Evolutionary conservation across 2,797 vertebrate species (phyloP).

Genomic region (Gadopsis marmoratus): DNA sequence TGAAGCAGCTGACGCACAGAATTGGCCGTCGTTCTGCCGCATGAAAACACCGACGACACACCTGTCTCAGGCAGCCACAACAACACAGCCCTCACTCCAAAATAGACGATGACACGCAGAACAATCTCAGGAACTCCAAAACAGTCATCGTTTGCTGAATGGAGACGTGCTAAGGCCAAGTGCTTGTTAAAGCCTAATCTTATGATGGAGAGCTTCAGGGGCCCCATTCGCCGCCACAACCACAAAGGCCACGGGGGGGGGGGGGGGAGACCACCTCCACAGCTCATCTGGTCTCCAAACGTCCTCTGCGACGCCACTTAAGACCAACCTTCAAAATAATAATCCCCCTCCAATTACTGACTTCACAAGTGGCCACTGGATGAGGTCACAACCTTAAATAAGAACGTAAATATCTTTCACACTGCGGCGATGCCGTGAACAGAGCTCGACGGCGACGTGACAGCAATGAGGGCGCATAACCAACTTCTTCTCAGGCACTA

Average conservation of each 20-base stretch:
- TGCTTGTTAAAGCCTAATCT: slow-evolving; percentile 44
- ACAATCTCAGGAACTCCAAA: slow-evolving; percentile 11
- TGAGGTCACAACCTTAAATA: slow-evolving; percentile 56
- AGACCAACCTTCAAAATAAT: slow-evolving; percentile 61
- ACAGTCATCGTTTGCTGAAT: neutral
- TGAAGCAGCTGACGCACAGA: slow-evolving; percentile 64
- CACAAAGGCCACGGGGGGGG: slow-evolving; percentile 51
- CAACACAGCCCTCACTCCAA: slow-evolving; percentile 23
- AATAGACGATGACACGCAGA: slow-evolving; percentile 41
- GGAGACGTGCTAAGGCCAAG: slow-evolving; percentile 12
- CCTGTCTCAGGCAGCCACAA: slow-evolving; percentile 50
- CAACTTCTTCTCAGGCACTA: slow-evolving; percentile 32
- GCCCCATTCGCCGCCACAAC: slow-evolving; percentile 32
- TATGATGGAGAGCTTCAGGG: slow-evolving; percentile 44
- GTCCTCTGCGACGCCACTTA: slow-evolving; percentile 63
- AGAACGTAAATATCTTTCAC: slow-evolving; percentile 38
- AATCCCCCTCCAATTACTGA: slow-evolving; percentile 76
- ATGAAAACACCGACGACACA: slow-evolving; percentile 61
- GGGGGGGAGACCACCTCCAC: slow-evolving; percentile 66
- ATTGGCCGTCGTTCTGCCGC: slow-evolving; percentile 52
- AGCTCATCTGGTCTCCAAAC: slow-evolving; percentile 60
- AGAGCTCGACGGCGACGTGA: slow-evolving; percentile 11
- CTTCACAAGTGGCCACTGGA: slow-evolving; percentile 57
- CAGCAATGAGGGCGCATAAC: slow-evolving; percentile 11
- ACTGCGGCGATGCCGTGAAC: slow-evolving; percentile 49